These are phyloP conservation scores for Merluccius polli DNA, from an alignment of 2,797 vertebrate species.

Conservation along the genomic window DNA sequence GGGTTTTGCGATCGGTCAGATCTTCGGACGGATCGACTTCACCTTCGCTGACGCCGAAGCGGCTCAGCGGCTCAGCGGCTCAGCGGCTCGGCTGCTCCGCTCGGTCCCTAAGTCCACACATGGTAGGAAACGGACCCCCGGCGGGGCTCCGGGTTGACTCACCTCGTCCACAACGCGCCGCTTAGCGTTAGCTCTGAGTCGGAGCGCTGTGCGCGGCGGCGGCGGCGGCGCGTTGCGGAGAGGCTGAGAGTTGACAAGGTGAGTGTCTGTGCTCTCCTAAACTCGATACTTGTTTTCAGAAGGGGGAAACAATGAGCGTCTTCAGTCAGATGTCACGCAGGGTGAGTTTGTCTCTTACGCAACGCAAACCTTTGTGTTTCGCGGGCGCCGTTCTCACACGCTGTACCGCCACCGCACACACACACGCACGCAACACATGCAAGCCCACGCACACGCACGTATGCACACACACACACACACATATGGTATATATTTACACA, in stretches of 20 bases:
- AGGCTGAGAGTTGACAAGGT: slow-evolving; percentile 48
- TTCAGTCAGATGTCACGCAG: slow-evolving; percentile 78
- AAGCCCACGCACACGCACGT: slow-evolving; percentile 22
- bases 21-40: too few species aligned
- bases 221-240: slow-evolving; percentile 5
- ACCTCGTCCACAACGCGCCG: too few species aligned
- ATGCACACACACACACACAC: slow-evolving; percentile 2
- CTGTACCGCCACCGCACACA: slow-evolving; percentile 15
- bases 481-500: not conserved
- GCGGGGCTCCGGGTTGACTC: too few species aligned
- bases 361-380: slow-evolving; percentile 75
- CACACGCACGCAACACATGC: slow-evolving; percentile 14
- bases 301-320: slow-evolving; percentile 79
- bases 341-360: slow-evolving; percentile 76
- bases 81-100: too few species aligned
- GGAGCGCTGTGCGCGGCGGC: not conserved
- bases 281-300: slow-evolving; percentile 76
- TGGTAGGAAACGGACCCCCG: too few species aligned
- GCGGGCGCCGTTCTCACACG: slow-evolving; percentile 44
- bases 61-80: too few species aligned
- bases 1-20: too few species aligned
- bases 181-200: not conserved
- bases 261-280: slow-evolving; percentile 40
- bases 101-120: too few species aligned
- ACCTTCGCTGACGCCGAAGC: too few species aligned